Conservation (phyloP, 2,113 vertebrate species). For the Rhegmatorhina hoffmannsi region DNA sequence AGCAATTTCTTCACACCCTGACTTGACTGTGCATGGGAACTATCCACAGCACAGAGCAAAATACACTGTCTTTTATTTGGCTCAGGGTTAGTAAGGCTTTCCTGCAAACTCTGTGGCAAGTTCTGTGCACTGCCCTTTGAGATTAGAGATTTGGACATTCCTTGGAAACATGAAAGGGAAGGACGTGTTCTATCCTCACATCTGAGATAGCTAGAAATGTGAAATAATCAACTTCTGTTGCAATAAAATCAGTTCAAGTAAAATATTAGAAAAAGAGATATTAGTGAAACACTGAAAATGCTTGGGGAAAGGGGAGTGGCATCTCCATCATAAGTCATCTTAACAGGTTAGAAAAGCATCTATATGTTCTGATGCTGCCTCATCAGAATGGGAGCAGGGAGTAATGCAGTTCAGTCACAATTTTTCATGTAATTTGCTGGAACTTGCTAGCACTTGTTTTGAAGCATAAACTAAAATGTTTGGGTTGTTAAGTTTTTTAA, state of each 20-base stretch:
- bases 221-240: background rate
- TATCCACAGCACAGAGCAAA: accelerated
- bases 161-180: background rate
- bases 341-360: background rate
- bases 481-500: background rate
- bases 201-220: background rate
- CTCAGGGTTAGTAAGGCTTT: background rate
- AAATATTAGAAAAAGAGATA: background rate
- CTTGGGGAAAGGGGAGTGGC: background rate
- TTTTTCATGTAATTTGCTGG: background rate
- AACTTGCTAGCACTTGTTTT: background rate
- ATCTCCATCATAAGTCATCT: background rate
- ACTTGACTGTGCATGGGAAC: no score
- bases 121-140: background rate
- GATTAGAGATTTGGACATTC: background rate
- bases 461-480: background rate
- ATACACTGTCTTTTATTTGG: background rate
- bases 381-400: background rate
- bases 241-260: background rate
- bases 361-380: background rate
- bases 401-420: background rate
- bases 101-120: background rate
- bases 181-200: background rate
- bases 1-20: background rate
- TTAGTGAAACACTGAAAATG: background rate